Percentiles rank a stretch among this genome's conserved stretches.
Evolutionary conservation across 2,888 invertebrate species (phyloP).

Genomic region (Oscheius sp.): DNA sequence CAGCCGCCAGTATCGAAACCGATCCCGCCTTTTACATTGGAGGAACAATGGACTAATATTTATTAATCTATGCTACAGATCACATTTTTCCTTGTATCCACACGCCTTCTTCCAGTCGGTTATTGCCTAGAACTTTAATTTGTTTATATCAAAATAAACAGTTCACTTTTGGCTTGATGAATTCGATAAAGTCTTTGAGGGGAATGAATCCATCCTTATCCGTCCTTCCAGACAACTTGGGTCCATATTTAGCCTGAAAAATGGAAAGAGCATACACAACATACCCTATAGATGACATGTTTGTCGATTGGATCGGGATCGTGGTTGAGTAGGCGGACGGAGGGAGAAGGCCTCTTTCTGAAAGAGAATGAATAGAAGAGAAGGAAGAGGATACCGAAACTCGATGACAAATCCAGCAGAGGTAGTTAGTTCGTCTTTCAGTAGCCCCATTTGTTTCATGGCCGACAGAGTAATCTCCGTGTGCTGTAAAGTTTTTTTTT

Average conservation of each 20-base stretch:
- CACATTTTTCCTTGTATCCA: not conserved
- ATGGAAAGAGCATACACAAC: too few species aligned
- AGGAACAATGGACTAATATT: not conserved
- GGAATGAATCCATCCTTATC: conserved; percentile 24
- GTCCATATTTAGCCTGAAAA: conserved; percentile 11
- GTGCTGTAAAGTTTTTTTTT: conserved; percentile 37
- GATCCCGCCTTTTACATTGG: not conserved
- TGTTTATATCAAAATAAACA: too few species aligned
- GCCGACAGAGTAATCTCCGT: conserved; percentile 41
- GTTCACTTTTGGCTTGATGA: too few species aligned
- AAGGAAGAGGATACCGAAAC: conserved; percentile 15
- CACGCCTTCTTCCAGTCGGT: conserved; percentile 15
- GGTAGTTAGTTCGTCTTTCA: conserved; percentile 35
- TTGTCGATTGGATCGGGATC: conserved; percentile 51
- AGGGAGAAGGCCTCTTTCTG: conserved; percentile 24
- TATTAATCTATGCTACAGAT: not conserved
- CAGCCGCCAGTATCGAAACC: conserved; percentile 2
- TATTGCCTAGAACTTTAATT: conserved; percentile 5
- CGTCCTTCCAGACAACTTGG: conserved; percentile 1
- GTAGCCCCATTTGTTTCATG: conserved; percentile 37
- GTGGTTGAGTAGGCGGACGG: conserved; percentile 41
- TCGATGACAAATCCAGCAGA: conserved; percentile 49
- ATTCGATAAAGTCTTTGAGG: conserved; percentile 11
- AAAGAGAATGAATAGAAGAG: not conserved
- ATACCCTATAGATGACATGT: conserved; percentile 45